Evolutionary conservation across 2,113 vertebrate genomes (phyloP).

Genomic region (Nibea albiflora): DNA sequence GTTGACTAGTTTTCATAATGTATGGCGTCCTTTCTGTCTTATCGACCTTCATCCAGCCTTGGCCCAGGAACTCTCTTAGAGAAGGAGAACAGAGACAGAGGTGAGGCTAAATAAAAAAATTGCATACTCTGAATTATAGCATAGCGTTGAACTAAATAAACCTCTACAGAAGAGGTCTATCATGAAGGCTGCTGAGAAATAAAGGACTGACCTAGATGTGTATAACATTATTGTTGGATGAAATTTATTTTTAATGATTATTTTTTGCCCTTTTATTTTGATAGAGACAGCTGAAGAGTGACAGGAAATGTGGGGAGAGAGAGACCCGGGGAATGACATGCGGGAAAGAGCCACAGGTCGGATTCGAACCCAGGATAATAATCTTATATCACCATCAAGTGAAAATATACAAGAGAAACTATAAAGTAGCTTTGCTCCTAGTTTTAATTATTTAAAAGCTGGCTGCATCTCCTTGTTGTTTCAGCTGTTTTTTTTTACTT

Average conservation of each 20-base stretch:
- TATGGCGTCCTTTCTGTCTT: constrained; percentile 95
- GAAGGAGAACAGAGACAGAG: constrained; percentile 12
- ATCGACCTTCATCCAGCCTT: constrained; percentile 98
- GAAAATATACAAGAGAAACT: neutral
- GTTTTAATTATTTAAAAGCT: neutral
- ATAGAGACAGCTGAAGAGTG: too few relatives aligned
- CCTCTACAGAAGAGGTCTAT: neutral
- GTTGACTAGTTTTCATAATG: constrained; percentile 98
- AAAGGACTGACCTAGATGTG: neutral
- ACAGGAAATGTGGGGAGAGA: too few relatives aligned
- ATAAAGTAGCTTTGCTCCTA: neutral
- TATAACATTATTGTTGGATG: neutral
- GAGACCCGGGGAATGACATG: too few relatives aligned
- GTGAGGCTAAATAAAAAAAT: neutral
- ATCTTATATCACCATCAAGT: neutral
- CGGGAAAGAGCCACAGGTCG: too few relatives aligned
- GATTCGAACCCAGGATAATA: neutral
- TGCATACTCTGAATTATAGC: neutral
- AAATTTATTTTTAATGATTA: too few relatives aligned
- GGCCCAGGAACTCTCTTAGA: constrained; percentile 95
- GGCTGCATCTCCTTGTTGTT: neutral
- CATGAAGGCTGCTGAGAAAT: neutral
- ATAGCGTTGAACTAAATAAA: neutral
- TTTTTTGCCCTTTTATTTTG: too few relatives aligned
- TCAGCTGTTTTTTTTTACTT: neutral